These are phyloP conservation scores for Mimachlamys varia DNA, from an alignment of 2,888 invertebrate species.

Conservation along the genomic window DNA sequence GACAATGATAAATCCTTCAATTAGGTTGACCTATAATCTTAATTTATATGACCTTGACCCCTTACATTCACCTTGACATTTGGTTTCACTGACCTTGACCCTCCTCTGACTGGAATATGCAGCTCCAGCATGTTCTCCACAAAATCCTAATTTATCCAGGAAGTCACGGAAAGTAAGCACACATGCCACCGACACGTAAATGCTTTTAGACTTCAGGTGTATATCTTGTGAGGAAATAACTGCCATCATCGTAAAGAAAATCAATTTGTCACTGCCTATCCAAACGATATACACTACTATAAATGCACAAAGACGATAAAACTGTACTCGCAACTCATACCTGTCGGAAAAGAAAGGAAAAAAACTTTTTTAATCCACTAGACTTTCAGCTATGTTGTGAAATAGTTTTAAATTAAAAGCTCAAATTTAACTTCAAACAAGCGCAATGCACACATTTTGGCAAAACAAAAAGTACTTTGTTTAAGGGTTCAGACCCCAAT, in stretches of 20 bases:
- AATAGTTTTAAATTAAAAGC: too few species aligned
- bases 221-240: not conserved
- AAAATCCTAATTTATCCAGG: constrained; percentile 29
- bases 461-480: too few species aligned
- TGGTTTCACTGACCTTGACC: not conserved
- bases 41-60: not conserved
- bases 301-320: constrained; percentile 23
- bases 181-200: not conserved
- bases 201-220: not conserved
- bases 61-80: not conserved
- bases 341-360: not conserved
- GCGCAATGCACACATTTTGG: too few species aligned
- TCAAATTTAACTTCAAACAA: too few species aligned
- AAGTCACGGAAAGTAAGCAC: not conserved
- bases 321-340: not conserved
- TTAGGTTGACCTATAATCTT: not conserved
- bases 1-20: not conserved
- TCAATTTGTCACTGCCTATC: constrained; percentile 15
- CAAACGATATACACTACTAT: not conserved
- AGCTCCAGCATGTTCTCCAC: not conserved
- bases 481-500: too few species aligned
- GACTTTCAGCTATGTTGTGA: too few species aligned
- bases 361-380: too few species aligned
- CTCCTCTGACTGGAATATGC: not conserved
- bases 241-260: constrained; percentile 1